These are phyloP conservation scores for Stenodema calcarata DNA, from an alignment of 2,888 invertebrate genomes.

Conservation along the genomic window DNA sequence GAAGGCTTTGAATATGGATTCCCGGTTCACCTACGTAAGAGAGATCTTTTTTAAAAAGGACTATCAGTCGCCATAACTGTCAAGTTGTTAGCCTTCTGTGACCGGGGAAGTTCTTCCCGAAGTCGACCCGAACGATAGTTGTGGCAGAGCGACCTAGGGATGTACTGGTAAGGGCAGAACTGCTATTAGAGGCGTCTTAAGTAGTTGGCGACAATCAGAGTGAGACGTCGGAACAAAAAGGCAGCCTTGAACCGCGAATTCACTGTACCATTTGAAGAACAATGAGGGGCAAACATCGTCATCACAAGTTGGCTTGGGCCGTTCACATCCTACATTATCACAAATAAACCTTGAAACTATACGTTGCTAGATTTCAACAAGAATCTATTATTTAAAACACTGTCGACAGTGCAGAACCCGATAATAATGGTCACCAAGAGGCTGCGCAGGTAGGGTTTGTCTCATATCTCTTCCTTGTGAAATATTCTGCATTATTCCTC, in stretches of 20 bases:
- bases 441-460: too few relatives aligned
- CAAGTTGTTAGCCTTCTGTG: slow-evolving; percentile 24
- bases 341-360: too few relatives aligned
- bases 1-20: slow-evolving; percentile 1
- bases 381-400: too few relatives aligned
- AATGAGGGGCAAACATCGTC: too few relatives aligned
- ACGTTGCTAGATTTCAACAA: too few relatives aligned
- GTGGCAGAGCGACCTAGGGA: neutral
- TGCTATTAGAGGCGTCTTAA: neutral
- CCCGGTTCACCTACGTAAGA: slow-evolving; percentile 28
- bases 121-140: neutral
- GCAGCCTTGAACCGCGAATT: neutral
- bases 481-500: too few relatives aligned
- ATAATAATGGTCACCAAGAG: too few relatives aligned
- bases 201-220: neutral
- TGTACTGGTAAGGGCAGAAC: neutral
- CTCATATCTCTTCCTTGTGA: too few relatives aligned
- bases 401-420: too few relatives aligned
- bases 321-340: too few relatives aligned
- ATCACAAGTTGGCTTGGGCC: too few relatives aligned
- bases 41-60: neutral
- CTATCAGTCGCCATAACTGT: slow-evolving; percentile 23
- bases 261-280: too few relatives aligned
- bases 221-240: neutral
- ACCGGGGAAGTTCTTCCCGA: neutral